Base-by-base conservation (phyloP, 2,888 invertebrate species). In the Boloria selene region DNA sequence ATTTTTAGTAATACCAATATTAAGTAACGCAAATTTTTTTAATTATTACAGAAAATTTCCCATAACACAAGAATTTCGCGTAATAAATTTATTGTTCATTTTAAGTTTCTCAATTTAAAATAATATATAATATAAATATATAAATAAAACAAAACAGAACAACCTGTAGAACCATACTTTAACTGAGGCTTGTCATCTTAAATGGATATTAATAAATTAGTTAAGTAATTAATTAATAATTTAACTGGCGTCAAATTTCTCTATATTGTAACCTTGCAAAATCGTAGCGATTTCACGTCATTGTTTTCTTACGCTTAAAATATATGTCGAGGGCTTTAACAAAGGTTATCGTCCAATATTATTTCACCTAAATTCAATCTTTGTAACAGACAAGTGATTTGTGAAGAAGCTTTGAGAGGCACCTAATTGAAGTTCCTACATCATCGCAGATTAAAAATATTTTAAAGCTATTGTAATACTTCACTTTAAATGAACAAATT, bases 291-390 rank as follows among this genome's bases (percentile, higher is more conserved):
- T 92, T 91, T 90, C 91, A 89, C 91, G 89, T 87, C 80, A 86
- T 89, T 90, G 88, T 90, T 90, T 87, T 88, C 85, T 87, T 84
- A 84, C 79, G 80, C 77, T 80, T 73, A 82, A 88, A 91, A 91
- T 90, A 90, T 91, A 80, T 92, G 91, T 92, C 91, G 91, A 91
- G 91, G 91, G 91, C 91, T 90, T 69, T 64, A 76, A 64, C 80
- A 86, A 86, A 90, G 90, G 90, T 89, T 90, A 86, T 70, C 59
- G 56, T 52, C 70, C 77, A 81, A 78, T 75, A 65, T 61, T 65
- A 54, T 55, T 64, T 64, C 47, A 59, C 64, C 64, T 64, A 64
- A 58, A 64, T 59, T 59, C 16, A 59, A 58, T 59, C 18, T 38
- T 47, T 47, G 54, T 14, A 59, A 52, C 16, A 50, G 52, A 45